These are phyloP conservation scores for Coelopa pilipes DNA, from an alignment of 2,888 invertebrate species.

Conservation along the genomic window DNA sequence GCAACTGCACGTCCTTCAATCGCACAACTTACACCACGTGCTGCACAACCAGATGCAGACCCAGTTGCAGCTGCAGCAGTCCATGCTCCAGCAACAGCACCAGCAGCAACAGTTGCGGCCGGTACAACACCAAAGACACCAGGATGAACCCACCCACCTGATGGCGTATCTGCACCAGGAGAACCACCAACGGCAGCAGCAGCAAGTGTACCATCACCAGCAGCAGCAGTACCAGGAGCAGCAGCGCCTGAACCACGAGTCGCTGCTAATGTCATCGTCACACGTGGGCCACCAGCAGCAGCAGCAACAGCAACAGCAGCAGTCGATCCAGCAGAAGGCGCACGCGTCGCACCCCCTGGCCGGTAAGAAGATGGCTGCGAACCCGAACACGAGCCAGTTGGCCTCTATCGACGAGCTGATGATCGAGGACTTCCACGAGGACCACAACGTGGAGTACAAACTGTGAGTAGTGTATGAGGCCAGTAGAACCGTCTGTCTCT, in stretches of 20 bases:
- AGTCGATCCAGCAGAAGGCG: slow-evolving; percentile 10
- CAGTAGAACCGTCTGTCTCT: not conserved
- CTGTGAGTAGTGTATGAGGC: slow-evolving; percentile 57
- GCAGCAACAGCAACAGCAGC: slow-evolving; percentile 7
- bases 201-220: slow-evolving; percentile 37
- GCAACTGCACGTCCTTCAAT: slow-evolving; percentile 24
- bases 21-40: slow-evolving; percentile 29
- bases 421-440: slow-evolving; percentile 63
- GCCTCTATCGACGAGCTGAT: slow-evolving; percentile 56
- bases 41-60: slow-evolving; percentile 28
- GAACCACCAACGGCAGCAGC: slow-evolving; percentile 39
- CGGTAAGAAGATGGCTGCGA: slow-evolving; percentile 48
- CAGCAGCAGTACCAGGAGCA: slow-evolving; percentile 35
- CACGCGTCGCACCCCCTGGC: slow-evolving; percentile 35
- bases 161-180: slow-evolving; percentile 46
- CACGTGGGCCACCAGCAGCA: not conserved
- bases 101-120: not conserved
- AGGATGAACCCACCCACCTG: slow-evolving; percentile 24
- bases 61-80: slow-evolving; percentile 28
- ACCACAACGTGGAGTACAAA: slow-evolving; percentile 58
- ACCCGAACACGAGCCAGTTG: slow-evolving; percentile 48
- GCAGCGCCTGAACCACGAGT: slow-evolving; percentile 24
- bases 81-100: slow-evolving; percentile 38
- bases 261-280: slow-evolving; percentile 12
- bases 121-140: slow-evolving; percentile 16